Evolutionary conservation across 2,888 invertebrate genomes (phyloP).

Genomic region (Mechanitis messenoides): DNA sequence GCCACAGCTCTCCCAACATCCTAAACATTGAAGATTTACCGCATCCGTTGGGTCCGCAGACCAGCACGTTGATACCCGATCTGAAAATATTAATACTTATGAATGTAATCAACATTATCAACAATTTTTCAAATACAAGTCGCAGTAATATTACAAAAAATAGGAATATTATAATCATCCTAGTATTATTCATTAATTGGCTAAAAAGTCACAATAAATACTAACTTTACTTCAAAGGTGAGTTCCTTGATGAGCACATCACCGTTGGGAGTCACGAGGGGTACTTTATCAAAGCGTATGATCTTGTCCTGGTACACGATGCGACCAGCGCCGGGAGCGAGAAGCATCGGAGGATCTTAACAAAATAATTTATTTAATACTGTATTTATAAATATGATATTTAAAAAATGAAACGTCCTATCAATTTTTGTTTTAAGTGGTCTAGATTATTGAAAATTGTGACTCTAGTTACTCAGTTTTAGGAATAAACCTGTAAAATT

Average conservation of each 20-base stretch:
- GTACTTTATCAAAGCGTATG: slow-evolving; percentile 94
- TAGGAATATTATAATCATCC: no score
- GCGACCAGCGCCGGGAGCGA: slow-evolving; percentile 85
- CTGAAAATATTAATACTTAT: slow-evolving; percentile 41
- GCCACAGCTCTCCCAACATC: slow-evolving; percentile 98
- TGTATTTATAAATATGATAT: no score
- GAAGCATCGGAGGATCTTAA: slow-evolving; percentile 43
- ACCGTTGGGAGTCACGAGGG: slow-evolving; percentile 97
- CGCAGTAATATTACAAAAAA: no score
- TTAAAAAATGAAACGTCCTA: no score
- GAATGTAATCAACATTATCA: no score
- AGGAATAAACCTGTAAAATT: no score
- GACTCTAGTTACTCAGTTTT: no score
- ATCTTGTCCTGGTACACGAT: slow-evolving; percentile 91
- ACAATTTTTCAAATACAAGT: no score
- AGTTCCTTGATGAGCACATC: slow-evolving; percentile 94
- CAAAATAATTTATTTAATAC: no score
- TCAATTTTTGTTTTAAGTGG: no score
- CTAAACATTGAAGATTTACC: slow-evolving; percentile 98
- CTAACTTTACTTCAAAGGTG: slow-evolving; percentile 89
- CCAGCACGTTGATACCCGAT: slow-evolving; percentile 97
- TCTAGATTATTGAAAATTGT: no score
- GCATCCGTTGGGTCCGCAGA: slow-evolving; percentile 98
- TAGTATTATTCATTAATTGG: neutral
- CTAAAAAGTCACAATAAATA: slow-evolving; percentile 21